Evolutionary conservation across 2,797 vertebrate species (phyloP).

Genomic region (Ara ararauna): DNA sequence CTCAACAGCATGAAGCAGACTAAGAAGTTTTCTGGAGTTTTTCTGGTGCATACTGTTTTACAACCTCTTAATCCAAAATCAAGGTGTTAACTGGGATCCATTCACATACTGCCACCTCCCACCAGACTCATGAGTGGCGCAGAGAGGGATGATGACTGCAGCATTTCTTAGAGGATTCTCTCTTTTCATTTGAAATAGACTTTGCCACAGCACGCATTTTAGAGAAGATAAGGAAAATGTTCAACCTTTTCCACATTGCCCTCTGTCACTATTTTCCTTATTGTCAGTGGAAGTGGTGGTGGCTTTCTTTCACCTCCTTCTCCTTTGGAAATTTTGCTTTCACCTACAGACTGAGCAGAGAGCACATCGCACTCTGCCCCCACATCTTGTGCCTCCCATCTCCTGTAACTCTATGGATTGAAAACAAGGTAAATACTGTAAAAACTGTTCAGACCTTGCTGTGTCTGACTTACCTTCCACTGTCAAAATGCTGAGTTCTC

Average conservation of each 20-base stretch:
- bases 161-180: not conserved
- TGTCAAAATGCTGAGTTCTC: not conserved
- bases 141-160: not conserved
- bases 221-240: not conserved
- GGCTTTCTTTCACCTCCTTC: not conserved
- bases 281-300: not conserved
- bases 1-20: not conserved
- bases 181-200: not conserved
- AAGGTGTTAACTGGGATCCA: not conserved
- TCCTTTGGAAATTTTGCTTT: not conserved
- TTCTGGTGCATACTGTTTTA: not conserved
- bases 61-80: not conserved
- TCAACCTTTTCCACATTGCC: not conserved
- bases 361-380: not conserved
- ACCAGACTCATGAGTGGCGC: not conserved
- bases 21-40: not conserved
- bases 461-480: not conserved
- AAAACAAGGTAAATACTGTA: not conserved
- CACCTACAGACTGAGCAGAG: not conserved
- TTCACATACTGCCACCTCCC: not conserved
- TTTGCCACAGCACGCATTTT: not conserved
- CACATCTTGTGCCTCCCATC: rapidly evolving
- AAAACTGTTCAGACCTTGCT: not conserved
- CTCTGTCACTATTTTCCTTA: not conserved
- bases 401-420: not conserved